phyloP scores from a whole-genome alignment of 2,113 vertebrate species.

The Leptobrachium leishanense region DNA sequence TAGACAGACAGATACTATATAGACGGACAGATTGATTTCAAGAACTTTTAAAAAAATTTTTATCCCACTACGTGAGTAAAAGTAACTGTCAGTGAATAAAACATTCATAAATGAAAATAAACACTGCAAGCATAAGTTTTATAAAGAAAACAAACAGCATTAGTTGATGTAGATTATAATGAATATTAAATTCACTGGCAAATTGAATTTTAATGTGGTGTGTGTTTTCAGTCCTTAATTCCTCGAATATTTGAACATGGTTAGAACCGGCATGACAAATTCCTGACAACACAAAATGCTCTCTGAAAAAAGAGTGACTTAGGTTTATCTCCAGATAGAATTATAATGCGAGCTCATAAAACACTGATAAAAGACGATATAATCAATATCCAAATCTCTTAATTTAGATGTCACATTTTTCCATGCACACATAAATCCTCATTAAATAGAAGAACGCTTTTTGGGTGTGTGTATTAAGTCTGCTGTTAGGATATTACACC shows the following conservation, averaged over 20 bases:
- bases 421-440: not conserved
- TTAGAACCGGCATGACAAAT: constrained; percentile 1
- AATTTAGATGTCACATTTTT: constrained; percentile 11
- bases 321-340: not conserved
- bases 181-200: not conserved
- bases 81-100: too few species aligned
- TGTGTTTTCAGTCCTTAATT: not conserved
- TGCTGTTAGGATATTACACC: constrained; percentile 27
- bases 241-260: not conserved
- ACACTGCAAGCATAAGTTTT: too few species aligned
- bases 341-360: constrained; percentile 13
- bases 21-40: too few species aligned
- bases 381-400: constrained; percentile 11
- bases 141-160: too few species aligned
- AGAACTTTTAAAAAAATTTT: too few species aligned
- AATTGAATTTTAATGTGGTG: not conserved
- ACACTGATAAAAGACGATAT: constrained; percentile 14
- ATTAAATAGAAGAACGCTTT: too few species aligned
- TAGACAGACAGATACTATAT: too few species aligned
- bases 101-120: too few species aligned
- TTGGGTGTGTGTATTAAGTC: not conserved
- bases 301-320: constrained; percentile 10
- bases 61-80: too few species aligned
- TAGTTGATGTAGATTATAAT: too few species aligned
- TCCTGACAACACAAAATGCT: constrained; percentile 1